Percentiles rank a stretch among this genome's conserved stretches.
phyloP scores from a whole-genome alignment of 2,113 vertebrate genomes.

The Carassius gibelio region DNA sequence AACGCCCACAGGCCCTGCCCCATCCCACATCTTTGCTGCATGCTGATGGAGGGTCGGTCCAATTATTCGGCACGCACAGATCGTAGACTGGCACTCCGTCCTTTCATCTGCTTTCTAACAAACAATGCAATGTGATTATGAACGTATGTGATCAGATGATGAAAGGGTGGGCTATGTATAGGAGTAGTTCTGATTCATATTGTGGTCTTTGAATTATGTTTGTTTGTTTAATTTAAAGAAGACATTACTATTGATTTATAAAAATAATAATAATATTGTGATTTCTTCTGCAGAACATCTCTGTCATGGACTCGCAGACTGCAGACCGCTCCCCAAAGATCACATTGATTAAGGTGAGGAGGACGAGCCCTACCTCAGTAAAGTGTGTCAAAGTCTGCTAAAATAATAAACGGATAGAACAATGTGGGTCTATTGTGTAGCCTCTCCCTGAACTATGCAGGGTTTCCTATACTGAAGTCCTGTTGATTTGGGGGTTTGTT shows the following conservation, averaged over 20 bases:
- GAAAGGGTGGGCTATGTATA: neutral
- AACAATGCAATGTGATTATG: neutral
- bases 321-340: conserved; percentile 89
- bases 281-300: conserved; percentile 76
- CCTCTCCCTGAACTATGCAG: conserved; percentile 9
- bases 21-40: conserved; percentile 8
- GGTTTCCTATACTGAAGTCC: neutral
- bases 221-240: neutral
- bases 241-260: neutral
- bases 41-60: conserved; percentile 5
- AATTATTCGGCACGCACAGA: conserved; percentile 12
- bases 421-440: neutral
- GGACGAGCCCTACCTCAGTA: neutral
- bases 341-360: conserved; percentile 85
- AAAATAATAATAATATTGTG: neutral
- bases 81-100: neutral
- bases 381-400: neutral
- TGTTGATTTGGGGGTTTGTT: conserved; percentile 15
- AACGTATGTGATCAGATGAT: neutral
- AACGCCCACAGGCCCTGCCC: neutral
- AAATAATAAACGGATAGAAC: neutral
- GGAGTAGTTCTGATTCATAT: neutral
- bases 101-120: neutral
- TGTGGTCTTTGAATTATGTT: neutral
- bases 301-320: conserved; percentile 89